Evolutionary conservation across 2,888 invertebrate species (phyloP).

Genomic region (Chymomyza fuscimana): DNA sequence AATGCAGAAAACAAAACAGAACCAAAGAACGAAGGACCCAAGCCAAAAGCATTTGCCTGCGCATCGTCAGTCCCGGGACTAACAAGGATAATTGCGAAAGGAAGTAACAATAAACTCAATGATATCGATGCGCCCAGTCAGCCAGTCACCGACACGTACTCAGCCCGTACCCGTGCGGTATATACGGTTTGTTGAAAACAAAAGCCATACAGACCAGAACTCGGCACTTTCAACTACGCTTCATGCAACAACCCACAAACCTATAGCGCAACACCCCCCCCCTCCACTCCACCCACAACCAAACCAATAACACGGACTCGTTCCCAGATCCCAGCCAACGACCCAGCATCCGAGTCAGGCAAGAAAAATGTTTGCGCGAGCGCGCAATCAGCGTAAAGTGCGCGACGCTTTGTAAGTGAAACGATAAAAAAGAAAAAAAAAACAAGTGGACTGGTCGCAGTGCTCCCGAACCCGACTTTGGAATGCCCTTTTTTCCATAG

Average conservation of each 20-base stretch:
- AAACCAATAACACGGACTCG: not conserved
- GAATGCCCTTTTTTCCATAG: no score
- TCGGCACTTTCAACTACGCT: not conserved
- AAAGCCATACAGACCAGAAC: constrained; percentile 5
- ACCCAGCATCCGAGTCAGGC: constrained; percentile 7
- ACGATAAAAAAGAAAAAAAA: constrained; percentile 54
- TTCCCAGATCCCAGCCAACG: not conserved
- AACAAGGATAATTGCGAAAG: constrained; percentile 71
- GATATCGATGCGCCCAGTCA: constrained; percentile 55
- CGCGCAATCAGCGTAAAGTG: constrained; percentile 73
- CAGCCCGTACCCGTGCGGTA: constrained; percentile 5
- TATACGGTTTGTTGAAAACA: constrained; percentile 24
- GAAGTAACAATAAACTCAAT: constrained; percentile 71
- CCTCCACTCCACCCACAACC: not conserved
- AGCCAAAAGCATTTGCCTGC: constrained; percentile 9
- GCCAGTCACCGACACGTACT: constrained; percentile 14
- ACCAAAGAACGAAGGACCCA: constrained; percentile 16
- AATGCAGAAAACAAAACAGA: constrained; percentile 26
- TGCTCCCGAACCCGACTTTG: no score
- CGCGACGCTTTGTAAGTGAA: constrained; percentile 71
- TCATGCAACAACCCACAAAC: not conserved
- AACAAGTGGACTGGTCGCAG: no score
- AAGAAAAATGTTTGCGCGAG: constrained; percentile 63
- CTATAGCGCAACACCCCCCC: no score
- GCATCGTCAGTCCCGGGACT: constrained; percentile 38